These are phyloP conservation scores for Reinhardtius hippoglossoides DNA, from an alignment of 2,113 vertebrate genomes.

Conservation along the genomic window DNA sequence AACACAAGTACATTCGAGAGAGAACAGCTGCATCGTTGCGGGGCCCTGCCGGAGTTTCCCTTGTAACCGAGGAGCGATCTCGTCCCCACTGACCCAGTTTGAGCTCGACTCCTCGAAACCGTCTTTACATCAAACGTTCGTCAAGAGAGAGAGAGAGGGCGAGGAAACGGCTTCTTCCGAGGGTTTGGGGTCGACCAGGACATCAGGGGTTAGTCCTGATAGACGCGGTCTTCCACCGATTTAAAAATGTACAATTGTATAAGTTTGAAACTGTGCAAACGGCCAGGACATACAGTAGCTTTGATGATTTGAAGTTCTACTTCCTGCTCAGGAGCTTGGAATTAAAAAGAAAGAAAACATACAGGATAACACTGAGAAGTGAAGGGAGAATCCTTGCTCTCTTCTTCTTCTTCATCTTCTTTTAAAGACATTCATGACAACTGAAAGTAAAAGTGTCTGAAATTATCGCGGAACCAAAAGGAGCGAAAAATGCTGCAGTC, in stretches of 20 bases:
- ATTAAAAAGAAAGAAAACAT: constrained; percentile 28
- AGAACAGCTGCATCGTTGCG: constrained; percentile 52
- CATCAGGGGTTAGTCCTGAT: constrained; percentile 42
- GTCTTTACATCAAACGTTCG: constrained; percentile 12
- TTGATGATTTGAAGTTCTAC: constrained; percentile 26
- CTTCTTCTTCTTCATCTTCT: constrained; percentile 10
- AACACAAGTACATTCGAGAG: constrained; percentile 52
- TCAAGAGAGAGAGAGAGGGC: constrained; percentile 17
- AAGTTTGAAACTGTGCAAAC: constrained; percentile 22
- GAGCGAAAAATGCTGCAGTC: constrained; percentile 30
- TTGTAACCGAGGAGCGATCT: constrained; percentile 33
- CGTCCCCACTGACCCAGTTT: constrained; percentile 33
- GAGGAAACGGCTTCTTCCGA: constrained; percentile 34
- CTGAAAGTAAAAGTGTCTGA: constrained; percentile 66
- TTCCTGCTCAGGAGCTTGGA: constrained; percentile 13
- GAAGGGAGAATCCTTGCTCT: constrained; percentile 53
- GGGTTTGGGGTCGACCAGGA: constrained; percentile 44
- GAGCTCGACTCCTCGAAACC: constrained; percentile 3
- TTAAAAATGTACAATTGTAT: constrained; percentile 23
- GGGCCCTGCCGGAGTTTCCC: constrained; percentile 50
- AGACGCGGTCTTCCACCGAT: constrained; percentile 8
- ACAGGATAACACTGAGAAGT: constrained; percentile 62
- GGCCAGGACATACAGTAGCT: constrained; percentile 24
- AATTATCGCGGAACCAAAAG: constrained; percentile 48
- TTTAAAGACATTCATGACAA: constrained; percentile 70